Evolutionary conservation across 2,797 vertebrate genomes (phyloP).

Genomic region (Tachyglossus aculeatus): DNA sequence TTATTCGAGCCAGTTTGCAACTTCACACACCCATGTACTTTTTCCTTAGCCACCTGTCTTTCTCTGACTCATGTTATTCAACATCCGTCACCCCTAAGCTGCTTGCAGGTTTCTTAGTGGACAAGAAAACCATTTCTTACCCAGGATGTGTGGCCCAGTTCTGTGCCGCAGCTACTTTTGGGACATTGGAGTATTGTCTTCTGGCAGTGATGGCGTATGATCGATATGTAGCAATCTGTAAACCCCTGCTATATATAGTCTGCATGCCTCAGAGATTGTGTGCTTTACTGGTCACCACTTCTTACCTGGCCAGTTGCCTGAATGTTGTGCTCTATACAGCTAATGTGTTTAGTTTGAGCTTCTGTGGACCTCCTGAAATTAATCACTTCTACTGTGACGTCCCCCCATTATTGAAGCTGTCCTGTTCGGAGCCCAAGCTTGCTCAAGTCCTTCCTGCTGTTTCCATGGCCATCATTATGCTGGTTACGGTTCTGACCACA

Average conservation of each 20-base stretch:
- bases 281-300: too few species aligned
- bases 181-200: too few species aligned
- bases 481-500: slow-evolving; percentile 33
- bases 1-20: slow-evolving; percentile 18
- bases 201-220: too few species aligned
- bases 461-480: slow-evolving; percentile 39
- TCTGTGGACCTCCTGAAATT: slow-evolving; percentile 42
- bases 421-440: not conserved
- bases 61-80: slow-evolving; percentile 30
- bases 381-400: slow-evolving; percentile 59
- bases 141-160: too few species aligned
- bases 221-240: too few species aligned
- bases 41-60: slow-evolving; percentile 43
- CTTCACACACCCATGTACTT: slow-evolving; percentile 44
- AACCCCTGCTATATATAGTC: too few species aligned
- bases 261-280: too few species aligned
- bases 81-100: slow-evolving; percentile 9
- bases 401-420: slow-evolving; percentile 50
- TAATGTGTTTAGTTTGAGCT: slow-evolving; percentile 19
- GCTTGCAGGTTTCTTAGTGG: too few species aligned
- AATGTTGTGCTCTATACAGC: not conserved
- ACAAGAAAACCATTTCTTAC: too few species aligned
- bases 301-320: slow-evolving; percentile 6
- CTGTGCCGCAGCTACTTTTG: too few species aligned
- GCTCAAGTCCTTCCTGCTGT: slow-evolving; percentile 39